Conservation (phyloP, 2,113 vertebrate genomes). For the Syngnathus floridae region DNA sequence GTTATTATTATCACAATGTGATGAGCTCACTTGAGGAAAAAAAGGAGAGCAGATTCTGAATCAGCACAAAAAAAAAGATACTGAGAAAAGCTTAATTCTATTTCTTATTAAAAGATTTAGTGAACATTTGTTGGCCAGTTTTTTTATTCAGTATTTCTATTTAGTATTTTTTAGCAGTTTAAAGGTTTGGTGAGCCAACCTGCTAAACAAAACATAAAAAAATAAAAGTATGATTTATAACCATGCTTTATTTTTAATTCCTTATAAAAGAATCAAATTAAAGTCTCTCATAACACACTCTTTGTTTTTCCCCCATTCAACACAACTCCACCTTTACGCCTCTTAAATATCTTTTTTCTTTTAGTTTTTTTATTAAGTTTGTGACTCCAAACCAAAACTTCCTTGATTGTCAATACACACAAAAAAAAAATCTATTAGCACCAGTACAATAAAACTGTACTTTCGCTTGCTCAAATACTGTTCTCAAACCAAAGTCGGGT, state of each 20-base stretch:
- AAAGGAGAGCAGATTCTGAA: no score
- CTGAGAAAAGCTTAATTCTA: no score
- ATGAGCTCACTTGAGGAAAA: no score
- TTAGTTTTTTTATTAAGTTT: conserved; percentile 65
- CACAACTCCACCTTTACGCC: conserved; percentile 69
- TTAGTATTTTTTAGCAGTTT: background rate
- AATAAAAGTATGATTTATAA: conserved; percentile 61
- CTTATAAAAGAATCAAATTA: conserved; percentile 71
- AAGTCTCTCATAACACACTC: conserved; percentile 54
- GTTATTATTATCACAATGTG: no score
- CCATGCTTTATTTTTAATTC: conserved; percentile 79
- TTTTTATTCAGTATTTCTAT: background rate
- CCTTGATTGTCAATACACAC: conserved; percentile 80
- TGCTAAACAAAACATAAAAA: background rate
- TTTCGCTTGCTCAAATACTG: conserved; percentile 76
- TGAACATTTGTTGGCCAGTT: no score
- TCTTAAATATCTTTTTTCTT: conserved; percentile 71
- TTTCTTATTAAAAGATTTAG: no score
- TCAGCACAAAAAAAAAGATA: no score
- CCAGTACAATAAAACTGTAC: conserved; percentile 99
- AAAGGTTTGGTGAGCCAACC: background rate
- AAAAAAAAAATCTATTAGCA: conserved; percentile 79
- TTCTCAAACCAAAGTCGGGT: conserved; percentile 50
- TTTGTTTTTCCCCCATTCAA: conserved; percentile 42
- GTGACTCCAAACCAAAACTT: conserved; percentile 76